These are phyloP conservation scores for Picathartes gymnocephalus DNA, from an alignment of 2,113 vertebrate genomes.

Conservation along the genomic window DNA sequence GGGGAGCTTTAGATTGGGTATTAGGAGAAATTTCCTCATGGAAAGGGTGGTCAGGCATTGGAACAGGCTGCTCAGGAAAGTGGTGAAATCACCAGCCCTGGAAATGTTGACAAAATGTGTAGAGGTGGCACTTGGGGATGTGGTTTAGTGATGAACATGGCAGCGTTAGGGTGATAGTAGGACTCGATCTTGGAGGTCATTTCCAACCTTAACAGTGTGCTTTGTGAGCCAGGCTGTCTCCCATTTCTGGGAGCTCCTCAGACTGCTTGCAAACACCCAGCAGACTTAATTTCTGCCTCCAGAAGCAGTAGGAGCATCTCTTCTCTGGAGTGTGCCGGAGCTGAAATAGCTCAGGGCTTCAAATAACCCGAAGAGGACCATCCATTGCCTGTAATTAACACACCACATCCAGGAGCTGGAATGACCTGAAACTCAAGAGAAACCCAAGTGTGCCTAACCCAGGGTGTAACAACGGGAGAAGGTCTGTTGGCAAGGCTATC, in stretches of 20 bases:
- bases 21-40: background rate
- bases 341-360: background rate
- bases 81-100: background rate
- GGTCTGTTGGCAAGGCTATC: background rate
- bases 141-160: background rate
- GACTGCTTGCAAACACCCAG: background rate
- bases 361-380: background rate
- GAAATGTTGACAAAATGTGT: background rate
- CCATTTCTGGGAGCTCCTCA: background rate
- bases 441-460: background rate
- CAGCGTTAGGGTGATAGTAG: background rate
- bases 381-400: background rate
- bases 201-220: background rate
- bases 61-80: background rate
- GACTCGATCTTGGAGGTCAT: background rate
- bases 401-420: background rate
- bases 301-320: background rate
- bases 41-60: rapidly evolving
- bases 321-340: background rate
- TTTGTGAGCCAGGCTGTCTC: background rate
- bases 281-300: background rate
- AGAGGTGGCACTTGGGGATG: background rate
- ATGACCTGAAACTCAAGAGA: background rate
- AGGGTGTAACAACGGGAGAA: background rate
- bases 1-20: background rate